Conservation (phyloP, 23 tunicate genomes). For the Oikopleura albicans region DNA sequence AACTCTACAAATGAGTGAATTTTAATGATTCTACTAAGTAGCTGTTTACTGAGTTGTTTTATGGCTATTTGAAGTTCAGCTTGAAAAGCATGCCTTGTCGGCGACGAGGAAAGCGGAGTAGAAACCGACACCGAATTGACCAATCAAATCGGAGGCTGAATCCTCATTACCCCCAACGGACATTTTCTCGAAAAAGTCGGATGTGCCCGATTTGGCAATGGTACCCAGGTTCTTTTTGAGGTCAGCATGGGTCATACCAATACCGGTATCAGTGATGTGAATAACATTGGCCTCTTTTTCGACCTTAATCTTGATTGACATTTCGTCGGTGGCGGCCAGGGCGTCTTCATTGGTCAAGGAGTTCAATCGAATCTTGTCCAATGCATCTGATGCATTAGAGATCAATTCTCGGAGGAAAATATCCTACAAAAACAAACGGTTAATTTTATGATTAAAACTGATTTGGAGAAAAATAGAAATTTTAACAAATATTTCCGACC, state of each 20-base stretch:
- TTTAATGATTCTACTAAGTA: too few species aligned
- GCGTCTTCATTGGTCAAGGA: conserved; percentile 60
- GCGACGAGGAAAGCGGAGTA: conserved; percentile 94
- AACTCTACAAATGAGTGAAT: too few species aligned
- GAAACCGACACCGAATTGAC: conserved; percentile 99
- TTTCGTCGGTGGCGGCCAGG: conserved; percentile 46
- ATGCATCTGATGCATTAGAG: conserved; percentile 90
- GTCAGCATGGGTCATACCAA: conserved; percentile 92
- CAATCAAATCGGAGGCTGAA: conserved; percentile 83
- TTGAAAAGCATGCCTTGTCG: too few species aligned
- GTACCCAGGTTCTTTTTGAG: conserved; percentile 79
- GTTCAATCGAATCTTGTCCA: conserved; percentile 72
- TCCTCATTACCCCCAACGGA: conserved; percentile 50
- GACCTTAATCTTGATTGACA: conserved; percentile 80
- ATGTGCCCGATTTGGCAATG: conserved; percentile 92
- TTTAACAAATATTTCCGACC: too few species aligned
- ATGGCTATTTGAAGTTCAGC: too few species aligned
- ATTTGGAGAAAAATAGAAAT: too few species aligned
- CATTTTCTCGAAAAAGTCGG: conserved; percentile 91
- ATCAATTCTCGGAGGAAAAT: conserved; percentile 94
- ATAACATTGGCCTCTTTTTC: conserved; percentile 83
- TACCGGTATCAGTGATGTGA: conserved; percentile 99
- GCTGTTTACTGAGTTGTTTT: too few species aligned
- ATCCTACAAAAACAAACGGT: too few species aligned
- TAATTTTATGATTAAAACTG: too few species aligned